phyloP scores from a whole-genome alignment of 2,797 vertebrate species.

The Netta rufina region DNA sequence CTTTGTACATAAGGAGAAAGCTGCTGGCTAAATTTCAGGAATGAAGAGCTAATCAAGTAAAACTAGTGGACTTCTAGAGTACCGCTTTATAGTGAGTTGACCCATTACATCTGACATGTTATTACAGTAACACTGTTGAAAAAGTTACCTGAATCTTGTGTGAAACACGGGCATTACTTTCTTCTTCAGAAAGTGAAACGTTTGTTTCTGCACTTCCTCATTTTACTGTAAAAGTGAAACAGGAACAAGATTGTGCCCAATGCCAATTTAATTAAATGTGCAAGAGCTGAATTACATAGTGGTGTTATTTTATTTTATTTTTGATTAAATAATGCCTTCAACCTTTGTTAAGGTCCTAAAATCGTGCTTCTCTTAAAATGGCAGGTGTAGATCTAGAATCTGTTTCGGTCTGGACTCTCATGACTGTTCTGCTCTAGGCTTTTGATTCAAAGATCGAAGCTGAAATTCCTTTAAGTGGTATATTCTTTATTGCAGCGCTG shows the following conservation, averaged over 20 bases:
- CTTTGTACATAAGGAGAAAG: not conserved
- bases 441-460: no score
- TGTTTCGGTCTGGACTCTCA: not conserved
- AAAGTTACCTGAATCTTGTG: not conserved
- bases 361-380: not conserved
- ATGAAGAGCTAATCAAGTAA: not conserved
- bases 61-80: not conserved
- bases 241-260: not conserved
- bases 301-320: not conserved
- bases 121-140: not conserved
- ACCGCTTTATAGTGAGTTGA: not conserved
- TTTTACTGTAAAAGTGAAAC: constrained; percentile 8
- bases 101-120: not conserved
- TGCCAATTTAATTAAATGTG: not conserved
- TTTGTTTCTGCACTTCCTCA: not conserved
- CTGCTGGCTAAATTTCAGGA: not conserved
- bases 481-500: no score
- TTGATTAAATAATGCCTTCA: not conserved
- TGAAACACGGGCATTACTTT: not conserved
- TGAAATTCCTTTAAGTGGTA: no score
- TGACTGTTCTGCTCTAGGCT: not conserved
- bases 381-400: not conserved
- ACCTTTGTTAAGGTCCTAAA: not conserved
- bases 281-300: not conserved
- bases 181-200: not conserved